Evolutionary conservation across 2,888 invertebrate genomes (phyloP).

Genomic region (Acheta domesticus): DNA sequence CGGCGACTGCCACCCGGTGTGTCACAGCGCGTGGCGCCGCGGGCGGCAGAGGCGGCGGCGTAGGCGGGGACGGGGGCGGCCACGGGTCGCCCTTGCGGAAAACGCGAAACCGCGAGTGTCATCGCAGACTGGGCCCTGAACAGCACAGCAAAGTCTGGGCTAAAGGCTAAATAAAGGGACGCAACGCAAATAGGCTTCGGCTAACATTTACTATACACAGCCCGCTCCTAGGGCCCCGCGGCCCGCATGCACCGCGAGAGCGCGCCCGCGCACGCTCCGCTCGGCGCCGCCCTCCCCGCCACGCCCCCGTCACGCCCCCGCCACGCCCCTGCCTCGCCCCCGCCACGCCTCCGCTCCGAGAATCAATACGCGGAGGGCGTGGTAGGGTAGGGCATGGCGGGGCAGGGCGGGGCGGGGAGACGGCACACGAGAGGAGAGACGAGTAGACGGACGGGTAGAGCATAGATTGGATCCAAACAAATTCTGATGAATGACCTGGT

Average conservation of each 20-base stretch:
- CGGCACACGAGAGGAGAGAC: neutral
- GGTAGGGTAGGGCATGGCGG: neutral
- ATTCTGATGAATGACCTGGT: too few relatives aligned
- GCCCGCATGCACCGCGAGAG: neutral
- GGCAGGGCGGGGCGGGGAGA: neutral
- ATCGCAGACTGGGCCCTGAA: neutral
- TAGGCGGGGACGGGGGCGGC: too few relatives aligned
- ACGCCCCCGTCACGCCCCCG: neutral
- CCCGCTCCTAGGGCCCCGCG: neutral
- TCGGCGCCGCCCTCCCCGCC: neutral
- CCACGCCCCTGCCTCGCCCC: neutral
- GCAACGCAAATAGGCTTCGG: neutral
- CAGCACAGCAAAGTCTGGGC: neutral
- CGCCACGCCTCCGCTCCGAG: neutral
- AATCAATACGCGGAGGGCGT: conserved; percentile 2
- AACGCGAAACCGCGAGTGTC: conserved; percentile 11
- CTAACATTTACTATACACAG: conserved; percentile 8
- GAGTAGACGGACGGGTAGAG: neutral
- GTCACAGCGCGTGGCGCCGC: too few relatives aligned
- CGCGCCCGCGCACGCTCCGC: neutral
- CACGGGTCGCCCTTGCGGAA: neutral
- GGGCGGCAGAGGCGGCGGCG: too few relatives aligned
- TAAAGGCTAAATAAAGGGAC: neutral
- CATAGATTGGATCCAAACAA: too few relatives aligned
- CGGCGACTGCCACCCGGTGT: too few relatives aligned